Percentiles rank a stretch among this genome's conserved stretches.
phyloP scores from a whole-genome alignment of 2,113 vertebrate genomes.

The Mustela nigripes region DNA sequence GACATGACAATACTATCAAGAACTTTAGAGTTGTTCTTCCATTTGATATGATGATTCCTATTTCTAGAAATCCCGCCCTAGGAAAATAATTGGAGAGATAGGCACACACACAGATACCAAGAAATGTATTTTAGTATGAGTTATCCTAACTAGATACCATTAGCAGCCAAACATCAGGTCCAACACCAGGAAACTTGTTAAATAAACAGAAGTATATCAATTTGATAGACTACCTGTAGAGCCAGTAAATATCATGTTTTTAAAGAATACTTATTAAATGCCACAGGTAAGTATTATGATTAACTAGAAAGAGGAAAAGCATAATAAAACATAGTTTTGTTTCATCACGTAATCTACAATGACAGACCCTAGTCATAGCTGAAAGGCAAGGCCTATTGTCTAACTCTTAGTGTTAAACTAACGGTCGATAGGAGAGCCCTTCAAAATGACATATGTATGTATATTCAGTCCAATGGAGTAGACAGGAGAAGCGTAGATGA shows the following conservation, averaged over 20 bases:
- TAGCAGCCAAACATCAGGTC: not conserved
- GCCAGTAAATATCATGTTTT: constrained; percentile 38
- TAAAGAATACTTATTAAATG: constrained; percentile 33
- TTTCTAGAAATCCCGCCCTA: not conserved
- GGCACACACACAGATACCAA: not conserved
- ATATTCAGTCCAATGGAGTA: not conserved
- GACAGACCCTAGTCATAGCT: not conserved
- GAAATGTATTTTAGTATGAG: not conserved
- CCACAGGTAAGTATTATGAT: constrained; percentile 20
- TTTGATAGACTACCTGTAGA: not conserved
- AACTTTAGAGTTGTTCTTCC: not conserved
- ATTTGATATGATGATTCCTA: not conserved
- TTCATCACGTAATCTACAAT: constrained; percentile 3
- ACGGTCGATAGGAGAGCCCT: not conserved
- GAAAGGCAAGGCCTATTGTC: not conserved
- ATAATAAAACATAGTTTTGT: constrained; percentile 25
- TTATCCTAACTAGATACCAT: not conserved
- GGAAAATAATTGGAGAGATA: constrained; percentile 1
- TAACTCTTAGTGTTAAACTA: not conserved
- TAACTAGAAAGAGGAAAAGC: constrained; percentile 32
- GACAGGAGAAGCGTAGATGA: not conserved
- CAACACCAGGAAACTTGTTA: not conserved
- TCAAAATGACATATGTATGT: not conserved
- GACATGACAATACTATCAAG: not conserved
- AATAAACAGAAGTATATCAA: constrained; percentile 10